A percentile compares a stretch with the other conserved stretches of the same genome.
Conservation (phyloP, 2,888 invertebrate genomes). For the Ormyrus nitidulus region DNA sequence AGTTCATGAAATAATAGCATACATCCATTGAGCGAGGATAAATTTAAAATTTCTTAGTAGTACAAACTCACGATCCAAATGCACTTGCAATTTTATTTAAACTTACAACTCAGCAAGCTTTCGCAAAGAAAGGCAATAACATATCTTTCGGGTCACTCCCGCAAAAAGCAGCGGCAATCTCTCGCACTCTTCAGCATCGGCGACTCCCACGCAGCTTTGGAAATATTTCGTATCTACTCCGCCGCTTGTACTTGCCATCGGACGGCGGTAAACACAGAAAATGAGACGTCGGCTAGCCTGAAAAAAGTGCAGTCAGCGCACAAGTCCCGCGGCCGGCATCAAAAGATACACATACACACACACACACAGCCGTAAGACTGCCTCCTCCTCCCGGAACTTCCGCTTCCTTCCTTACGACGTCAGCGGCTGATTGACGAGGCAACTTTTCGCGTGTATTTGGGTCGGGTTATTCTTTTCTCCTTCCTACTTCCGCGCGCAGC, state of each 20-base stretch:
- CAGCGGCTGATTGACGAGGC: slow-evolving; percentile 72
- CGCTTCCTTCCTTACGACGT: slow-evolving; percentile 72
- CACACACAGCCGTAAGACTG: background rate
- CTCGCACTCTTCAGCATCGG: slow-evolving; percentile 15
- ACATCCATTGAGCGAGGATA: too few species aligned
- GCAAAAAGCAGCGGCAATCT: background rate
- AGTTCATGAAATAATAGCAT: too few species aligned
- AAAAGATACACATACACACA: slow-evolving; percentile 24
- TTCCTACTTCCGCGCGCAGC: slow-evolving; percentile 50
- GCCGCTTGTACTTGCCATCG: slow-evolving; percentile 3
- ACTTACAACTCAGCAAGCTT: background rate
- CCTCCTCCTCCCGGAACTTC: slow-evolving; percentile 68
- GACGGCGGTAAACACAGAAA: slow-evolving; percentile 52
- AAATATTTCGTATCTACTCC: slow-evolving; percentile 29
- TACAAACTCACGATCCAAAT: background rate
- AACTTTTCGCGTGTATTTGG: slow-evolving; percentile 73
- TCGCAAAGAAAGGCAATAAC: slow-evolving; percentile 47
- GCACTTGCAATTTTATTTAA: slow-evolving; percentile 30
- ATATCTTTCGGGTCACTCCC: slow-evolving; percentile 18
- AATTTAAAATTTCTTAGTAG: too few species aligned
- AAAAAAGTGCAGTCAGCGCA: background rate
- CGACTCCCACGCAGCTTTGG: slow-evolving; percentile 28
- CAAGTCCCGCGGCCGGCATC: slow-evolving; percentile 11
- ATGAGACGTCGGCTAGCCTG: slow-evolving; percentile 38
- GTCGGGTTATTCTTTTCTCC: slow-evolving; percentile 65